Base-by-base conservation (phyloP, 2,113 vertebrate species). In the Thamnophis sirtalis region DNA sequence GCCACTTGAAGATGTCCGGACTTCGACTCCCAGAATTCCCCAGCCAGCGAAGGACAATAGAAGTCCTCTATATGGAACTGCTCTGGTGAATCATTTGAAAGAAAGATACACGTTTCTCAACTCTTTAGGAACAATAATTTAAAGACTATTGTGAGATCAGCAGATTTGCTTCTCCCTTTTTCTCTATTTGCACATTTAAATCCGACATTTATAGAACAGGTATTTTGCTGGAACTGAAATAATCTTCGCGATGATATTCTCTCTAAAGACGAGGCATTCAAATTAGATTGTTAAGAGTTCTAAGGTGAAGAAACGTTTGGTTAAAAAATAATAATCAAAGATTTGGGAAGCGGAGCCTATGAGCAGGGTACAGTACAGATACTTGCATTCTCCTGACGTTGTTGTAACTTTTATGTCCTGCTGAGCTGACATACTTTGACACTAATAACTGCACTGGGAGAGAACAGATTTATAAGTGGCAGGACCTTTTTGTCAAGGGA, bases 401-500 rank as follows among this genome's bases (percentile, higher is more conserved):
- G 58, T 86, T 86, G 91, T 84, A 94, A 93, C 93, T 95, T 94
- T 95, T 88, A 93, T 84, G 91, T 97, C 95, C 95, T 87, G 21
- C 93, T 87, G 91, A 95, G 92, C 92, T 93, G 95, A 95, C 95
- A 92, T 80, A 88, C 89, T 96, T 94, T 94, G 96, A 96, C 96
- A 93, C 94, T 93, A 94, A 95, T 91, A 96, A 96, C 95, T 95
- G 95, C 88, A 87, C 80, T 17, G 91, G 93, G 92, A 96, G 90
- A 95, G 94, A 95, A 94, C 87, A 91, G 96, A 96, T 94, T 97
- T 95, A 95, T 91, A 96, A 96, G 96, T 89, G 91, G 92, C 94
- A 94, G 80, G 97, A 96, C 96, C 96, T 96, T 22, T 92, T 95
- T 94, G 96, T 96, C 96, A 96, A 95, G 96, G 92, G 95, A 94